Base-by-base conservation (phyloP, 1,140 invertebrate species). In the Pseudachorutes palmiensis region DNA sequence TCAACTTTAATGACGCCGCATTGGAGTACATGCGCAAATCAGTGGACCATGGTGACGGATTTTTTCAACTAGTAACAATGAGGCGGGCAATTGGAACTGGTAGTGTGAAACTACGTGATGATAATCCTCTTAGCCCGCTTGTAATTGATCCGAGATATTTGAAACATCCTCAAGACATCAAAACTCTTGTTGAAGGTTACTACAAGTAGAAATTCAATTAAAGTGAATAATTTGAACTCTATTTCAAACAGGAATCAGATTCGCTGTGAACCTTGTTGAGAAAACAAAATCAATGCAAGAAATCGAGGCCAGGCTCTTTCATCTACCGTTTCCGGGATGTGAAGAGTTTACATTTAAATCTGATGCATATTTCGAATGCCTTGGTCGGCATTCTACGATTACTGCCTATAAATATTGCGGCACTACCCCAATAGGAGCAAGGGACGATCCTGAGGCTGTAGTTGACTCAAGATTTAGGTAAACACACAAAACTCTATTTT, bases 381-480 rank as follows among this genome's bases (percentile, higher is more conserved):
- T 80, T 24, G 65, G 68, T 2, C 70, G 74, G 12, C 68, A 74
- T 58, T 71, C 87, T 5, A 83, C 83, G 0, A 84, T 84, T 48
- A 76, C 76, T 12, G 80, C 87, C 70, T 87, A 89, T 73, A 88
- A 91, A 74, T 86, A 87, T 67, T 79, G 84, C 3, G 81, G 85
- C 0, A 88, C 88, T 0, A 84, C 82, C 30, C 89, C 87, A 77
- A 92, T 92, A 90, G 90, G 90, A 0, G 83, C 86, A 0, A 28
- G 69, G 0, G 75, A 72, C 0, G 89, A 92, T 77, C 61, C 73
- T 0, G 75, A 65, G 1, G 85, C 89, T 0, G 89, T 93, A 0
- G 90, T 93, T 0, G 84, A 89, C 76, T 81, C 84, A 2, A 2
- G 31, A 26, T 30, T 48, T n/a, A 67, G 41, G 24, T 55, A 32